Evolutionary conservation across 2,113 vertebrate genomes (phyloP).

Genomic region (Oreotrochilus melanogaster): DNA sequence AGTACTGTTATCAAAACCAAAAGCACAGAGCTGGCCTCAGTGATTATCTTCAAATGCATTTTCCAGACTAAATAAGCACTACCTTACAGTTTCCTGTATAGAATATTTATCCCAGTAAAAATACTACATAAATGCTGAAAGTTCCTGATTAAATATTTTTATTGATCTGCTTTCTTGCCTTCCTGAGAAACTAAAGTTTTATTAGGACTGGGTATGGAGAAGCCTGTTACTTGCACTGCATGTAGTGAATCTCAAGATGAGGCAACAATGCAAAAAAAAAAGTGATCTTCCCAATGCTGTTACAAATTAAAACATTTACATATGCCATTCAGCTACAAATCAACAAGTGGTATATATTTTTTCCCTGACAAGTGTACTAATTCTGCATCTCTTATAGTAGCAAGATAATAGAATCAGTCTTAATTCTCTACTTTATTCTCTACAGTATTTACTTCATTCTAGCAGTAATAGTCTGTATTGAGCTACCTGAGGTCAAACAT

Average conservation of each 20-base stretch:
- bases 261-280: background rate
- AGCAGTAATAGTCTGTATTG: background rate
- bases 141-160: too few species aligned
- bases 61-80: too few species aligned
- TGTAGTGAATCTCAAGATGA: background rate
- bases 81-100: too few species aligned
- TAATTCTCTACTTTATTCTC: background rate
- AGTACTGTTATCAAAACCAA: too few species aligned
- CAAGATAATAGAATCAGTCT: background rate
- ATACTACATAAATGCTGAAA: too few species aligned
- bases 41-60: too few species aligned
- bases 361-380: background rate
- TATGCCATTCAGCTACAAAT: background rate
- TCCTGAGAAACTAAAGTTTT: too few species aligned
- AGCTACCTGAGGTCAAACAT: background rate
- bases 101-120: too few species aligned
- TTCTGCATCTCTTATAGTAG: background rate
- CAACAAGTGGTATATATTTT: background rate
- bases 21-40: too few species aligned
- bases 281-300: background rate
- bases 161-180: too few species aligned
- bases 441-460: background rate
- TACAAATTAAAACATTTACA: background rate
- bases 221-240: too few species aligned
- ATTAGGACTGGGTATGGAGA: too few species aligned